These are phyloP conservation scores for Electrona antarctica DNA, from an alignment of 2,113 vertebrate species.

Conservation along the genomic window DNA sequence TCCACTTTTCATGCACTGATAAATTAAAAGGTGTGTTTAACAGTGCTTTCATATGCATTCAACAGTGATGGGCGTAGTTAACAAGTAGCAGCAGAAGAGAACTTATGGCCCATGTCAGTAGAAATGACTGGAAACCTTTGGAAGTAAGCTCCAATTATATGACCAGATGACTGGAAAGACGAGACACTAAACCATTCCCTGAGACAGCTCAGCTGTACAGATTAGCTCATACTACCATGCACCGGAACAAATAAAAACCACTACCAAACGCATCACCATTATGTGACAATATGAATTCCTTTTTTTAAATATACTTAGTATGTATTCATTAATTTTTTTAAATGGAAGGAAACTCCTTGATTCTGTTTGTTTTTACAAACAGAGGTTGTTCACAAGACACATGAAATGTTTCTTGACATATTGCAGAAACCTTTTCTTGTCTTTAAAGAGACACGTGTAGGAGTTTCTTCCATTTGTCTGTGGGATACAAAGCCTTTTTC, in stretches of 20 bases:
- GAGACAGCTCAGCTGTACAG: constrained; percentile 44
- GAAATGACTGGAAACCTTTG: constrained; percentile 16
- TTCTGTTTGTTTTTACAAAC: too few relatives aligned
- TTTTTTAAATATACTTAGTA: too few relatives aligned
- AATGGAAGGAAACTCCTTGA: too few relatives aligned
- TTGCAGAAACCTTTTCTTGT: too few relatives aligned
- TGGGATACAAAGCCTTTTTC: neutral
- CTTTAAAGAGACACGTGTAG: too few relatives aligned
- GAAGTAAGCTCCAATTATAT: constrained; percentile 42
- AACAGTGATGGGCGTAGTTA: constrained; percentile 49
- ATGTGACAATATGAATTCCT: neutral
- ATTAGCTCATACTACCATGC: neutral
- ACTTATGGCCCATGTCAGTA: constrained; percentile 18
- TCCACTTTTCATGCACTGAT: too few relatives aligned
- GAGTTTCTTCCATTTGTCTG: too few relatives aligned
- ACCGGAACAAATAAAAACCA: neutral
- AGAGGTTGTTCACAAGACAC: too few relatives aligned
- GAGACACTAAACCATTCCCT: constrained; percentile 33
- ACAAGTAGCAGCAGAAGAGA: constrained; percentile 47
- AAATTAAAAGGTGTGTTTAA: neutral
- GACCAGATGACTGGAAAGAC: constrained; percentile 56
- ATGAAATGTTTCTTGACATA: too few relatives aligned
- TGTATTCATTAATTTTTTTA: too few relatives aligned
- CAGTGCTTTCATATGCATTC: constrained; percentile 4
- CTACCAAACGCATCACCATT: neutral